Conservation (phyloP, 2,113 vertebrate species). For the Brachyistius frenatus region DNA sequence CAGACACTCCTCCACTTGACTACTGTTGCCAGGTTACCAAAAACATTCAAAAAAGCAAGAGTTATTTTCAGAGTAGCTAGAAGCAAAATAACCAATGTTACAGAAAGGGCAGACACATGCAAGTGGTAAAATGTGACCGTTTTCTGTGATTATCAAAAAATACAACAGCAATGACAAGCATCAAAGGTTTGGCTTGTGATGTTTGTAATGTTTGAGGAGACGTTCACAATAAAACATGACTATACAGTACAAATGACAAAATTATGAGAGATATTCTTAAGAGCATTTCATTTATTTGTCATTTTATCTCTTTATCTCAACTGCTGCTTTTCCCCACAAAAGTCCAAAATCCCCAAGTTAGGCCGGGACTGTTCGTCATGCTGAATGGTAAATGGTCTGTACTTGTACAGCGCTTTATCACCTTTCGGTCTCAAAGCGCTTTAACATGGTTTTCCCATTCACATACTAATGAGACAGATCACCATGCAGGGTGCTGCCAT, state of each 20-base stretch:
- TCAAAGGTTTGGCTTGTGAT: not conserved
- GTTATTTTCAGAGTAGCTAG: conserved; percentile 66
- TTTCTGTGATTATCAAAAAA: not conserved
- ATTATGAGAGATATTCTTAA: not conserved
- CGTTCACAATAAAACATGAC: conserved; percentile 9
- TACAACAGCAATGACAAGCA: not conserved
- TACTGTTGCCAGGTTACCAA: conserved; percentile 73
- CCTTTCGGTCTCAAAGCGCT: too few relatives aligned
- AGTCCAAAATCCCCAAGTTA: too few relatives aligned
- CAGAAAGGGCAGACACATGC: conserved; percentile 33
- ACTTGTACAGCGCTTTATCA: too few relatives aligned
- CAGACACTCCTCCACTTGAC: conserved; percentile 61
- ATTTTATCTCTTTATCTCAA: not conserved
- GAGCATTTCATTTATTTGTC: not conserved
- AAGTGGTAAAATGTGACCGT: conserved; percentile 42
- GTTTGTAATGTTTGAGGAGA: not conserved
- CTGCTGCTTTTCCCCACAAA: not conserved
- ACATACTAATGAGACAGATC: too few relatives aligned
- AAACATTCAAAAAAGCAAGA: conserved; percentile 63
- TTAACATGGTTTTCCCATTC: too few relatives aligned
- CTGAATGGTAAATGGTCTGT: too few relatives aligned
- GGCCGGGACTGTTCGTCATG: too few relatives aligned
- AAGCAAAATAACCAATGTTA: conserved; percentile 51
- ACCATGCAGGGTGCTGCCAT: too few relatives aligned
- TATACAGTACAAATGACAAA: not conserved